These are phyloP conservation scores for Pipistrellus kuhlii DNA, from an alignment of 2,797 vertebrate genomes.

Conservation along the genomic window DNA sequence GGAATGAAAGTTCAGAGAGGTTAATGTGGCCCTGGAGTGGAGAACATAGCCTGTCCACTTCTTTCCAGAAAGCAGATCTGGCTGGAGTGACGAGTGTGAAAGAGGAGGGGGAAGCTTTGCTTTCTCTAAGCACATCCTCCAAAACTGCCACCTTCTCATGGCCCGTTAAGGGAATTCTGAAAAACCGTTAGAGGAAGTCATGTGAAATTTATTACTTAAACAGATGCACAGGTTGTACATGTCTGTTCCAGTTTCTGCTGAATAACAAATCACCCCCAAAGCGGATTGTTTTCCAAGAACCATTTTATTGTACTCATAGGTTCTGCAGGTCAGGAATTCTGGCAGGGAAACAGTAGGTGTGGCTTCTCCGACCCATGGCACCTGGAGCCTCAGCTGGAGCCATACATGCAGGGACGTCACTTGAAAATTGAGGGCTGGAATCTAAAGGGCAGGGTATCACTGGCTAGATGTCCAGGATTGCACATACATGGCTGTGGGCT, in stretches of 20 bases:
- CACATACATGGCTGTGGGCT: background rate
- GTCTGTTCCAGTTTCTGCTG: background rate
- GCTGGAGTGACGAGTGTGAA: background rate
- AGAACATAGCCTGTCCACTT: background rate
- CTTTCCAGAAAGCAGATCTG: constrained; percentile 3
- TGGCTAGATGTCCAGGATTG: background rate
- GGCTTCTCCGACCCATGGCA: background rate
- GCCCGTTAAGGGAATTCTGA: background rate
- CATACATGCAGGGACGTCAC: background rate
- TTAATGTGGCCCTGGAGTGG: background rate
- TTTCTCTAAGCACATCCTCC: background rate
- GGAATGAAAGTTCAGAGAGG: background rate
- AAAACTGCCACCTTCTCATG: background rate
- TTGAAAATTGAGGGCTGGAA: background rate
- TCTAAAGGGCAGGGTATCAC: background rate
- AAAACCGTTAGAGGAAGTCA: background rate
- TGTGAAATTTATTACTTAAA: background rate
- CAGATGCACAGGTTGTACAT: background rate
- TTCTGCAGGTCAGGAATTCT: background rate
- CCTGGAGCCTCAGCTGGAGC: background rate
- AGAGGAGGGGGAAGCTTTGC: background rate
- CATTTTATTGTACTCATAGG: background rate
- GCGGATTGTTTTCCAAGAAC: background rate
- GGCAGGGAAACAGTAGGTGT: background rate
- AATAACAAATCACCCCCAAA: background rate